A percentile compares a stretch with the other conserved stretches of the same genome.
These are phyloP conservation scores for Eonycteris spelaea DNA, from an alignment of 2,113 vertebrate species.

Conservation along the genomic window DNA sequence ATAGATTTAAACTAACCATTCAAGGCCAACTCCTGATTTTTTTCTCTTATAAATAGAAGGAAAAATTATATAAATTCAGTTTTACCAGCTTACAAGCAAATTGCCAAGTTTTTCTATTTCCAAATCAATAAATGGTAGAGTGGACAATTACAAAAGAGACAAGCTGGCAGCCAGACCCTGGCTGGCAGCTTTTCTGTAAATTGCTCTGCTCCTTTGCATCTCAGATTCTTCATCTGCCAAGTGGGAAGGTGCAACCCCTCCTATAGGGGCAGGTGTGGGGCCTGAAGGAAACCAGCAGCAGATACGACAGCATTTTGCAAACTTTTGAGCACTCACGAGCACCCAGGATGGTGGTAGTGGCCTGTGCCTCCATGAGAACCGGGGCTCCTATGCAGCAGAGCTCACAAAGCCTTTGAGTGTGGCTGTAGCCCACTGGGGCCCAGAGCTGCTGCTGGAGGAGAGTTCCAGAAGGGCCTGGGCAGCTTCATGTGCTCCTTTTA, in stretches of 20 bases:
- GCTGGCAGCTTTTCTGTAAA: not conserved
- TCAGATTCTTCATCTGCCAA: not conserved
- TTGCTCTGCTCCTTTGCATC: not conserved
- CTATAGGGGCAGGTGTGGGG: not conserved
- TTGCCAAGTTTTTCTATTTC: not conserved
- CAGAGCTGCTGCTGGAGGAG: not conserved
- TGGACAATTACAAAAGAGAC: not conserved
- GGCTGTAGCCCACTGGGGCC: not conserved
- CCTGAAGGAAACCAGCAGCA: not conserved
- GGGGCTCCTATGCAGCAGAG: not conserved
- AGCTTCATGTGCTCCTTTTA: not conserved
- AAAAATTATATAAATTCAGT: not conserved
- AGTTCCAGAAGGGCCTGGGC: not conserved
- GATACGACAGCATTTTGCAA: not conserved
- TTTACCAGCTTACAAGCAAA: not conserved
- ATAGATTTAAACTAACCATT: not conserved
- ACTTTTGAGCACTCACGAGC: not conserved
- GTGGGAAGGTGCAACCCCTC: not conserved
- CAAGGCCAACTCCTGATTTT: not conserved
- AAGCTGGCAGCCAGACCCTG: not conserved
- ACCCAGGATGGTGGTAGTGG: not conserved
- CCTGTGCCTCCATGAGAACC: not conserved
- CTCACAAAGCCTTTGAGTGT: fast-evolving
- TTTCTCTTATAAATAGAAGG: slow-evolving; percentile 13
- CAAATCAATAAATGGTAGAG: not conserved